Base-by-base conservation (phyloP, 2,888 invertebrate species). In the Branchinecta sandiegonensis region DNA sequence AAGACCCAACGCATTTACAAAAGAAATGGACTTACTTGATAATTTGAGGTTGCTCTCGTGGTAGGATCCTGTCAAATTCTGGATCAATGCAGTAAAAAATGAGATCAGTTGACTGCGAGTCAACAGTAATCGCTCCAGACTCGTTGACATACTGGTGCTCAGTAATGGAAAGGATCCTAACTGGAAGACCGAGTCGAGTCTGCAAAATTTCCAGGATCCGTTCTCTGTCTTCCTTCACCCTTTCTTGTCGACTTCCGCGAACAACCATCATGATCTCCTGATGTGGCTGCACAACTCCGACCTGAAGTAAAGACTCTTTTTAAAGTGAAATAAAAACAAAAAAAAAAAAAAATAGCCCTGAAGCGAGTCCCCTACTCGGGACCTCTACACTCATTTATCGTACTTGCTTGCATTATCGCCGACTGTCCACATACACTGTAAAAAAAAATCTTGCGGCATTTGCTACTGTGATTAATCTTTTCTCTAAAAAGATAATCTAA, bases 1-100 rank as follows among this genome's bases (percentile, higher is more conserved):
- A 23, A 23, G 23, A 37, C 37, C 37, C 37, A 37, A 37, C 37
- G 37, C 37, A 37, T 4, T 37, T 6, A 5, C 37, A 37, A 37
- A 37, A 37, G 37, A 37, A 37, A 37, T 37, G 37, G 17, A 9
- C 56, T 78, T 78, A 88, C 84, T 84, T 85, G 74, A 85, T 83
- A 46, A 93, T 83, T 48, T 83, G 77, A 1, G 84, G 81, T 71
- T 86, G 86, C 72, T 90, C 90, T 66, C 89, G 83, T 0, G 83
- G 80, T 56, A 93, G 77, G 72, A 93, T 88, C 67, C 80, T 80
- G 71, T 90, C 90, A 0, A 85, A 86, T 68, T 80, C 82, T 0
- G 92, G 91, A 78, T 93, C 89, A 4, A 93, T 81, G 88, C 83
- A 69, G 74, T 92, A 92, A 76, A 94, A 85, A 90, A 91, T 92